Percentiles rank a stretch among this genome's conserved stretches.
phyloP scores from a whole-genome alignment of 2,888 invertebrate genomes.

The Eristalis intricaria region DNA sequence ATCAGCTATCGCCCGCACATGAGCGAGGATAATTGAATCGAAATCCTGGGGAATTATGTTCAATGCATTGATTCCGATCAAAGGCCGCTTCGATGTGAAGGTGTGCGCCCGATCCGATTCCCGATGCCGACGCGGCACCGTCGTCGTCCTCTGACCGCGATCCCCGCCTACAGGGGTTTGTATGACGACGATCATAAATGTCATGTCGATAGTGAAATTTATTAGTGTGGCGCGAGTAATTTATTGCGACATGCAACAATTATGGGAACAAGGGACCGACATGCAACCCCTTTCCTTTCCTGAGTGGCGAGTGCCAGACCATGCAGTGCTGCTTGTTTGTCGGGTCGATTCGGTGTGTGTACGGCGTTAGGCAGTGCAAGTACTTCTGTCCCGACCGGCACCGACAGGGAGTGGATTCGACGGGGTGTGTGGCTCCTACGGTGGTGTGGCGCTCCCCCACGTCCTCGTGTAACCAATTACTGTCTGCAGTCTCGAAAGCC shows the following conservation, averaged over 20 bases:
- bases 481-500: not conserved
- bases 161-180: slow-evolving; percentile 15
- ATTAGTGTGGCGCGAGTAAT: slow-evolving; percentile 74
- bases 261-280: slow-evolving; percentile 62
- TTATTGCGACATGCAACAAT: slow-evolving; percentile 75
- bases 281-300: slow-evolving; percentile 38
- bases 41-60: slow-evolving; percentile 9
- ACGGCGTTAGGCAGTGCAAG: slow-evolving; percentile 32
- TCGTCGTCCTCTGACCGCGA: not conserved
- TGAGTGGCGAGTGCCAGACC: not conserved
- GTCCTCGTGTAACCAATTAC: not conserved
- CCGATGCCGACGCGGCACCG: not conserved
- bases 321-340: slow-evolving; percentile 23
- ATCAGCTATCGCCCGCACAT: slow-evolving; percentile 2
- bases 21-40: slow-evolving; percentile 37
- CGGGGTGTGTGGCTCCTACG: not conserved
- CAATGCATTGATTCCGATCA: slow-evolving; percentile 14
- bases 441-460: not conserved
- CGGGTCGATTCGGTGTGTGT: not conserved
- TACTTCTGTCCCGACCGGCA: slow-evolving; percentile 25
- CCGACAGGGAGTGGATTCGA: slow-evolving; percentile 45
- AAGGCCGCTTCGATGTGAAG: not conserved
- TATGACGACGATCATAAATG: slow-evolving; percentile 73
- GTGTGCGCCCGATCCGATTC: slow-evolving; percentile 4
- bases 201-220: slow-evolving; percentile 75